Percentiles rank a stretch among this genome's conserved stretches.
These are phyloP conservation scores for Trissolcus basalis DNA, from an alignment of 1,140 invertebrate genomes.

Conservation along the genomic window DNA sequence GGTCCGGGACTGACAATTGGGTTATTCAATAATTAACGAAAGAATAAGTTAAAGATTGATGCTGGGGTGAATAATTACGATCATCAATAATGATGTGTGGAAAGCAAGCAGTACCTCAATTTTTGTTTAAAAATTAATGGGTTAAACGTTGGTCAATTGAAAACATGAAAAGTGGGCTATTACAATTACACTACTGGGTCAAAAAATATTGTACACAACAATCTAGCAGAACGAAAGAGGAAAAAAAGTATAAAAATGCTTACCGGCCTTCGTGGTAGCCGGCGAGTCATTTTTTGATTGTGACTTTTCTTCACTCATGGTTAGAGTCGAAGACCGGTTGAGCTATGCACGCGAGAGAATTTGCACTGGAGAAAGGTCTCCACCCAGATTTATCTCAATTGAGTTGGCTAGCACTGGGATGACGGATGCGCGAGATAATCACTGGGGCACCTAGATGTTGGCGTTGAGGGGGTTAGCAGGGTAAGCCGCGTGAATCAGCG, in stretches of 20 bases:
- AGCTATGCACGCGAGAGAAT: not conserved
- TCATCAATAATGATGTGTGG: no score
- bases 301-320: constrained; percentile 40
- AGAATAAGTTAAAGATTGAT: no score
- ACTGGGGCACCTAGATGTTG: not conserved
- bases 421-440: no score
- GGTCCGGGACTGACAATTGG: no score
- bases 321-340: not conserved
- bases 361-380: constrained; percentile 10
- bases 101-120: no score
- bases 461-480: not conserved
- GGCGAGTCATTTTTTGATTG: constrained; percentile 43
- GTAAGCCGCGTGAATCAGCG: not conserved
- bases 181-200: no score
- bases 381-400: constrained; percentile 12
- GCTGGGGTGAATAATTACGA: no score
- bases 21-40: no score
- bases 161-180: no score
- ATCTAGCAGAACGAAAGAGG: not conserved
- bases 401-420: no score
- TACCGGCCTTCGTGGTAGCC: constrained; percentile 46
- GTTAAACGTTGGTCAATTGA: no score
- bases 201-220: not conserved
- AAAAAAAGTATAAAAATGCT: constrained; percentile 11
- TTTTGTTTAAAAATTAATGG: no score